A percentile compares a stretch with the other conserved stretches of the same genome.
phyloP scores from a whole-genome alignment of 2,113 vertebrate genomes.

The Paralichthys olivaceus region DNA sequence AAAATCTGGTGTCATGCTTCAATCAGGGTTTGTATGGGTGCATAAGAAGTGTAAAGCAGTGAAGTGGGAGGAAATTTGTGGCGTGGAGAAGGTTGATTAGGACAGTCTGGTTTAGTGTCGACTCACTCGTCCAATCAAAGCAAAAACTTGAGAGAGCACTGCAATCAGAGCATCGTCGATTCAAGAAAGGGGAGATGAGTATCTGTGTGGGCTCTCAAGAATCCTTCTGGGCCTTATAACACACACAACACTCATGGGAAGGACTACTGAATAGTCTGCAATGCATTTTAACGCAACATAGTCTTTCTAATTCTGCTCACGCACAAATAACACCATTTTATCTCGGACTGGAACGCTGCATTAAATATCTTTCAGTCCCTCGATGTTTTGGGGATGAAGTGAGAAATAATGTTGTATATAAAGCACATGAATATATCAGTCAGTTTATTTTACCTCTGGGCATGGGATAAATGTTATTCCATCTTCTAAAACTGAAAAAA shows the following conservation, averaged over 20 bases:
- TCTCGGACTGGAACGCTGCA: neutral
- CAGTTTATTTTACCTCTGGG: neutral
- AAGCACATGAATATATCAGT: neutral
- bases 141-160: slow-evolving; percentile 33
- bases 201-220: slow-evolving; percentile 44
- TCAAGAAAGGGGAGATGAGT: slow-evolving; percentile 43
- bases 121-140: slow-evolving; percentile 63
- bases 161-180: slow-evolving; percentile 59
- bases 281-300: neutral
- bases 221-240: slow-evolving; percentile 13
- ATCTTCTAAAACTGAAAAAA: neutral
- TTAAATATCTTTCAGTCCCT: neutral
- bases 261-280: neutral
- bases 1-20: slow-evolving; percentile 1
- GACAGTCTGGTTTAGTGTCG: slow-evolving; percentile 39
- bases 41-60: neutral
- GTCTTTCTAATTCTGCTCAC: neutral
- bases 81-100: slow-evolving; percentile 57
- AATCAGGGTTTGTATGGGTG: slow-evolving; percentile 37
- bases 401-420: neutral
- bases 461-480: neutral
- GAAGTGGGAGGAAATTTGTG: slow-evolving; percentile 28
- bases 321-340: neutral
- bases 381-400: neutral
- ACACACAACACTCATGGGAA: slow-evolving; percentile 10